Conservation (phyloP, 1,140 invertebrate genomes). For the Lasioglossum baleicum region DNA sequence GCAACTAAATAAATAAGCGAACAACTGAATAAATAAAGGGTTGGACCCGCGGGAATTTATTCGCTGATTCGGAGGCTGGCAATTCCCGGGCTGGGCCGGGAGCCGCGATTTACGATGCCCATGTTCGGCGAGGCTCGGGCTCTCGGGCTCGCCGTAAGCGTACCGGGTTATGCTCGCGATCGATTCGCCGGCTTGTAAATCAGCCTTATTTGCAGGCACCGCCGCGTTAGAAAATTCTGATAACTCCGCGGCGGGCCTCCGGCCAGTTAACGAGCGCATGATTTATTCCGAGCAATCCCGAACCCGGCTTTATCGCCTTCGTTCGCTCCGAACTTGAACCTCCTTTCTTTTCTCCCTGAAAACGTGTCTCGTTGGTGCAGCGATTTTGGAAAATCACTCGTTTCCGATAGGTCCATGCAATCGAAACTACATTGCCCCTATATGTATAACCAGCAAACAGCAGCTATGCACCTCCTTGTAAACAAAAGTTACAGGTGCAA, state of each 20-base stretch:
- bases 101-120: conserved; percentile 33
- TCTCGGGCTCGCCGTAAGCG: too few relatives aligned
- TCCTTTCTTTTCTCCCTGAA: too few relatives aligned
- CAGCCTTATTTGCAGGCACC: background rate
- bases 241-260: background rate
- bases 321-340: too few relatives aligned
- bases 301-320: background rate
- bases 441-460: too few relatives aligned
- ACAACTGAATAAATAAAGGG: conserved; percentile 59
- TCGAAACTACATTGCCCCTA: too few relatives aligned
- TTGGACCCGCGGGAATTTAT: conserved; percentile 41
- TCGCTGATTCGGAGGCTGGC: conserved; percentile 41
- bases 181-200: conserved; percentile 25
- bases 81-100: conserved; percentile 10
- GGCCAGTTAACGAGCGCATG: conserved; percentile 11
- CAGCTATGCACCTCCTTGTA: too few relatives aligned
- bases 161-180: background rate
- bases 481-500: too few relatives aligned
- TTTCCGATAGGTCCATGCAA: too few relatives aligned
- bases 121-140: too few relatives aligned
- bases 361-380: too few relatives aligned
- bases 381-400: too few relatives aligned
- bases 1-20: conserved; percentile 58
- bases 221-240: conserved; percentile 28
- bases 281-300: background rate